A percentile compares a stretch with the other conserved stretches of the same genome.
Evolutionary conservation across 2,888 invertebrate species (phyloP).

Genomic region (Amiota minor): DNA sequence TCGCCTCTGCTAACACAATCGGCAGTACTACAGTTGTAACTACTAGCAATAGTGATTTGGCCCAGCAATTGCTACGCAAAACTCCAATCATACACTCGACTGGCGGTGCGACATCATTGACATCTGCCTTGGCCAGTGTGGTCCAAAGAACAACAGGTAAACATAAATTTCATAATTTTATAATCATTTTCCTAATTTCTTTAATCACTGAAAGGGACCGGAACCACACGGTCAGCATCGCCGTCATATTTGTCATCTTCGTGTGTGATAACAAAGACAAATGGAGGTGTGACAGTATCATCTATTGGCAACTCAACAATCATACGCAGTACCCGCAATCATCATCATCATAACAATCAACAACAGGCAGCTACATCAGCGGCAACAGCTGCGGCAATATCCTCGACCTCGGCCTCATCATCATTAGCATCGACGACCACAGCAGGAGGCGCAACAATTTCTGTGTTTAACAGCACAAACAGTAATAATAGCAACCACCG

Average conservation of each 20-base stretch:
- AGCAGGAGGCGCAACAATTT: conserved; percentile 32
- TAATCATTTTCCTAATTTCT: neutral
- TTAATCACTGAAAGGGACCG: conserved; percentile 39
- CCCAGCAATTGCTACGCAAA: conserved; percentile 66
- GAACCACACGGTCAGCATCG: conserved; percentile 66
- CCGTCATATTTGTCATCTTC: conserved; percentile 66
- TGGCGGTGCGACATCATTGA: conserved; percentile 56
- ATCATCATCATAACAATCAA: conserved; percentile 57
- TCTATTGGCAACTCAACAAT: conserved; percentile 65
- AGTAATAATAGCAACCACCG: conserved; percentile 48
- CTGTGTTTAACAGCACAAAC: conserved; percentile 18
- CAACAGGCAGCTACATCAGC: conserved; percentile 44
- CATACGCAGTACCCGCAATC: conserved; percentile 71
- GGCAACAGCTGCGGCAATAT: conserved; percentile 45
- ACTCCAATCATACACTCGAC: conserved; percentile 70
- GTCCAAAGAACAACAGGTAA: conserved; percentile 67
- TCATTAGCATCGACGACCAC: conserved; percentile 5
- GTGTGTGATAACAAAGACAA: conserved; percentile 66
- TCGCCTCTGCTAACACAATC: conserved; percentile 44
- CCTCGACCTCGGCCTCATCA: neutral
- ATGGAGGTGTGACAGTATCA: conserved; percentile 65
- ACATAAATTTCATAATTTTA: neutral
- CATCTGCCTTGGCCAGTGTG: conserved; percentile 63
- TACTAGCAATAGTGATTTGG: conserved; percentile 51
- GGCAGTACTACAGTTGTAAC: conserved; percentile 42